phyloP scores from a whole-genome alignment of 2,888 invertebrate genomes.

The Zelleria hepariella region DNA sequence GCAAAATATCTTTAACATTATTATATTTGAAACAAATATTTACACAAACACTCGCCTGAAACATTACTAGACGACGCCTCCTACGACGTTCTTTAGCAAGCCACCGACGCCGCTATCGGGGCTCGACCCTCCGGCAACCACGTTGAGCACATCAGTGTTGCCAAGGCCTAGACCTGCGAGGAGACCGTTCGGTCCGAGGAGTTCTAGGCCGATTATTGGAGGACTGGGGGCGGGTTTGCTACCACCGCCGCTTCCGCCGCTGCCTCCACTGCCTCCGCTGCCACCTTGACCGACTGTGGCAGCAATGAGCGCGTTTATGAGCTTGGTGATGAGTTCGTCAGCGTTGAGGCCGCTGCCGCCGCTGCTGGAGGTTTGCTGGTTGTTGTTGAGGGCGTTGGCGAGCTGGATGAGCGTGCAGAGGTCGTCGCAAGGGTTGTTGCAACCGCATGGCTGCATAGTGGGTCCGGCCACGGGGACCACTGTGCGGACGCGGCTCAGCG shows the following conservation, averaged over 20 bases:
- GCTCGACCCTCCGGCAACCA: neutral
- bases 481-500: slow-evolving; percentile 12
- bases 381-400: neutral
- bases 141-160: neutral
- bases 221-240: neutral
- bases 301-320: slow-evolving; percentile 45
- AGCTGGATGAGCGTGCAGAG: neutral
- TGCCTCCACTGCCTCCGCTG: neutral
- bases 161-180: slow-evolving; percentile 12
- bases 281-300: slow-evolving; percentile 24
- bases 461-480: slow-evolving; percentile 8
- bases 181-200: slow-evolving; percentile 2
- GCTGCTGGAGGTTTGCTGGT: slow-evolving; percentile 12
- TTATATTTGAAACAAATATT: neutral
- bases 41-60: neutral
- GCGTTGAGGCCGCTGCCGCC: slow-evolving; percentile 17
- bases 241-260: neutral
- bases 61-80: neutral
- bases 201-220: neutral
- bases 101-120: neutral
- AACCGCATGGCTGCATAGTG: neutral
- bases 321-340: slow-evolving; percentile 44
- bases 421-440: neutral
- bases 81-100: neutral
- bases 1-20: neutral